phyloP scores from a whole-genome alignment of 2,888 invertebrate genomes.

The Operophtera brumata region DNA sequence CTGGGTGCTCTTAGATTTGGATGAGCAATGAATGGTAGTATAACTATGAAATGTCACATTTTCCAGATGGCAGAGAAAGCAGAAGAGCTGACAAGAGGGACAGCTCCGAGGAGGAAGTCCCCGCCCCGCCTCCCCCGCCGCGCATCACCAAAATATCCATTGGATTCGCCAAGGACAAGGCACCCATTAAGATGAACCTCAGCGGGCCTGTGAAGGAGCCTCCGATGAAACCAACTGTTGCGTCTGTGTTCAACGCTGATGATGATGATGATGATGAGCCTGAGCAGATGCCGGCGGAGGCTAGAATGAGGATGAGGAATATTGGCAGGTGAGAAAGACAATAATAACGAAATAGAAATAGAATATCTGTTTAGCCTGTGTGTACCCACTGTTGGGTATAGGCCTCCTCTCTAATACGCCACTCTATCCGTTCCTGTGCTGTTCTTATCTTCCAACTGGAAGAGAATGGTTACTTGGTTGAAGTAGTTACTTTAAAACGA shows the following conservation, averaged over 20 bases:
- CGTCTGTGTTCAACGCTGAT: constrained; percentile 88
- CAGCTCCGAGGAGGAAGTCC: constrained; percentile 62
- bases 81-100: constrained; percentile 47
- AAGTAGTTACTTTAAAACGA: too few species aligned
- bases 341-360: too few species aligned
- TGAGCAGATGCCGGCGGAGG: constrained; percentile 96
- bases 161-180: constrained; percentile 80
- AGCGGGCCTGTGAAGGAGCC: constrained; percentile 68
- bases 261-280: constrained; percentile 89
- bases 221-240: constrained; percentile 79
- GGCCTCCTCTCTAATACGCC: too few species aligned
- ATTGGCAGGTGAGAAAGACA: constrained; percentile 89
- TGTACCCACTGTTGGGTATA: too few species aligned
- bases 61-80: constrained; percentile 44
- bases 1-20: too few species aligned
- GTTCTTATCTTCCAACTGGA: too few species aligned
- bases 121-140: constrained; percentile 74
- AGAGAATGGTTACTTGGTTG: too few species aligned
- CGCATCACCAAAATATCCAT: constrained; percentile 82
- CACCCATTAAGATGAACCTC: constrained; percentile 86
- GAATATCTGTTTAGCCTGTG: too few species aligned
- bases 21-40: too few species aligned
- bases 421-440: too few species aligned
- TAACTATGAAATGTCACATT: neutral
- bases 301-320: constrained; percentile 95